Evolutionary conservation across 2,113 vertebrate genomes (phyloP).

Genomic region (Zosterops lateralis): DNA sequence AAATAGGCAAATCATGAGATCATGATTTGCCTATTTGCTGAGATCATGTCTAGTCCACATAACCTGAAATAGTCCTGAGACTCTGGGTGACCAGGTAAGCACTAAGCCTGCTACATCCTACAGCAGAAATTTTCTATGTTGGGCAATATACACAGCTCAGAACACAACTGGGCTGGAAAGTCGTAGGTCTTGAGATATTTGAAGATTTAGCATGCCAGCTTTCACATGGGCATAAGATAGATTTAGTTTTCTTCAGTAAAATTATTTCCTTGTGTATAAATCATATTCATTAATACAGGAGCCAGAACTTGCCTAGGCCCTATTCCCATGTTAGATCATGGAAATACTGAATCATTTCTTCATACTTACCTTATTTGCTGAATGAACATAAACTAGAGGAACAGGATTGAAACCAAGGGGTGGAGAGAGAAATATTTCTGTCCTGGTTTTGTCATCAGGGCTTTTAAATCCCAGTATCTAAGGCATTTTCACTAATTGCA

Average conservation of each 20-base stretch:
- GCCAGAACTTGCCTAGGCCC: not conserved
- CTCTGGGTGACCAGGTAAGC: not conserved
- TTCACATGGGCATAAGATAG: rapidly evolving
- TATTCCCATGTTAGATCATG: not conserved
- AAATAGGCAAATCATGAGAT: not conserved
- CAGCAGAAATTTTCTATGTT: not conserved
- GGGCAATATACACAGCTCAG: not conserved
- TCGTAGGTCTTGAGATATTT: not conserved
- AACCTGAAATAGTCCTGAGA: not conserved
- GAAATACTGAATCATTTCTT: not conserved
- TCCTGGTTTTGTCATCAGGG: not conserved
- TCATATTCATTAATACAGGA: not conserved
- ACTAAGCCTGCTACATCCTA: not conserved
- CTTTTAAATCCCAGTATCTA: not conserved
- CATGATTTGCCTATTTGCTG: not conserved
- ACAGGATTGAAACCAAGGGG: not conserved
- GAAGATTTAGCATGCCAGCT: rapidly evolving
- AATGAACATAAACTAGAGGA: not conserved
- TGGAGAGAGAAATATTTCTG: not conserved
- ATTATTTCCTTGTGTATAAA: not conserved
- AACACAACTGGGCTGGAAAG: not conserved
- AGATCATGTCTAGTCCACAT: not conserved
- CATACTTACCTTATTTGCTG: not conserved
- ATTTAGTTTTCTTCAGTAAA: not conserved
- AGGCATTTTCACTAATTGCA: not conserved